These are phyloP conservation scores for Cyaniris semiargus DNA, from an alignment of 2,888 invertebrate species.

Conservation along the genomic window DNA sequence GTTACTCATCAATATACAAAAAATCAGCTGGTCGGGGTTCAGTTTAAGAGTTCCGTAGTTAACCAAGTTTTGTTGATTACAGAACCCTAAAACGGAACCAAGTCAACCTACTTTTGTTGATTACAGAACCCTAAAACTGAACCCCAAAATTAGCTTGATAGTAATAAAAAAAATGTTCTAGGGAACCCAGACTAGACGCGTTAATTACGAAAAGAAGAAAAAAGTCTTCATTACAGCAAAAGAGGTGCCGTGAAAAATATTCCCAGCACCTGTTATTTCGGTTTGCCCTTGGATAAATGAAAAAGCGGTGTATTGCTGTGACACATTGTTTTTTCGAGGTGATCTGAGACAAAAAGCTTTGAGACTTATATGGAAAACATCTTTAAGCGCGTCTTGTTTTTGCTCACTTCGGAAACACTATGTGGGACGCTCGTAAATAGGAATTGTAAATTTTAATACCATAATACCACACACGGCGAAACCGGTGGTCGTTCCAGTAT, in stretches of 20 bases:
- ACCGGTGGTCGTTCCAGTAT: not conserved
- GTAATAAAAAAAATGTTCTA: too few relatives aligned
- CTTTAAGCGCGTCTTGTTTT: conserved; percentile 16
- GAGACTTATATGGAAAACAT: conserved; percentile 47
- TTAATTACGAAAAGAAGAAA: not conserved
- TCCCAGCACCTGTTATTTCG: conserved; percentile 12
- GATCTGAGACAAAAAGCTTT: conserved; percentile 40
- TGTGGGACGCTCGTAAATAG: not conserved
- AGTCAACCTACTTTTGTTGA: too few relatives aligned
- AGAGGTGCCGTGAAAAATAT: not conserved
- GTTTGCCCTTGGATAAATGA: conserved; percentile 31
- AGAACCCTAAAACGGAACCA: too few relatives aligned
- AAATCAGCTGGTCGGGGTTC: too few relatives aligned
- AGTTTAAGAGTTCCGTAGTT: too few relatives aligned
- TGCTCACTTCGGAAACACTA: conserved; percentile 1
- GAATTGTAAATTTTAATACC: conserved; percentile 16
- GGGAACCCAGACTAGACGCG: too few relatives aligned
- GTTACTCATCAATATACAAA: too few relatives aligned
- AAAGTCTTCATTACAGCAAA: not conserved
- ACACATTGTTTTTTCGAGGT: conserved; percentile 32
- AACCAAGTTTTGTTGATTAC: too few relatives aligned
- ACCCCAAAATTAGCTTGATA: too few relatives aligned
- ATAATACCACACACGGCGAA: conserved; percentile 10
- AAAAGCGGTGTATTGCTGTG: conserved; percentile 30
- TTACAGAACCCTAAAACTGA: too few relatives aligned